Evolutionary conservation across 2,113 vertebrate species (phyloP).

Genomic region (Sula dactylatra): DNA sequence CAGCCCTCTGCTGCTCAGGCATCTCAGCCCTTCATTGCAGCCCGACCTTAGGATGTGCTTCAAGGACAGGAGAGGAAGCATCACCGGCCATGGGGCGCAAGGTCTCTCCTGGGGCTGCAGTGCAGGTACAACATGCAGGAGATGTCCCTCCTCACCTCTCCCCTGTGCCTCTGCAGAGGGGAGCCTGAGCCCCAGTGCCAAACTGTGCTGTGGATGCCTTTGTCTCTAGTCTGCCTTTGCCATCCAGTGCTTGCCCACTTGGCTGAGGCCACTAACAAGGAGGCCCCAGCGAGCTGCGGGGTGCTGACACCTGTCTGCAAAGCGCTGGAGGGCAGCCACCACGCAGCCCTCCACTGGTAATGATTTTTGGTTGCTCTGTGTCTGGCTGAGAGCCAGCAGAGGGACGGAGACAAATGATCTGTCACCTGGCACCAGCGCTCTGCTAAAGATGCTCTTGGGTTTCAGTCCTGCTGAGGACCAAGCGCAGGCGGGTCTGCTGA

Average conservation of each 20-base stretch:
- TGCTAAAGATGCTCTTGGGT: not conserved
- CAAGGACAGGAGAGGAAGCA: not conserved
- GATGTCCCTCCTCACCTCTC: not conserved
- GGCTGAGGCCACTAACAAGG: not conserved
- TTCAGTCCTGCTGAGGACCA: not conserved
- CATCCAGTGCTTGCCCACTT: accelerated
- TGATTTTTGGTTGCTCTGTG: not conserved
- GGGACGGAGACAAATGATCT: not conserved
- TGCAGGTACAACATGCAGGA: not conserved
- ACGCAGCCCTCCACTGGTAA: not conserved
- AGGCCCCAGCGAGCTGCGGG: accelerated
- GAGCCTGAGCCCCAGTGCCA: not conserved
- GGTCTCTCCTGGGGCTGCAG: not conserved
- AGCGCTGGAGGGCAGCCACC: not conserved
- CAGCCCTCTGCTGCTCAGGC: not conserved
- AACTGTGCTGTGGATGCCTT: accelerated
- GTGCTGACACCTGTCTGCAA: accelerated
- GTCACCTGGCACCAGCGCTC: not conserved
- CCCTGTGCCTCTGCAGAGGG: not conserved
- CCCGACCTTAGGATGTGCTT: not conserved
- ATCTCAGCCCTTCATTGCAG: not conserved
- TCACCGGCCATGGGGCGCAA: accelerated
- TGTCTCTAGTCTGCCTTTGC: not conserved
- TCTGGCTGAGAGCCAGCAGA: not conserved
- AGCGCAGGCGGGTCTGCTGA: not conserved